phyloP scores from a whole-genome alignment of 2,888 invertebrate species.

The Polylopha cassiicola region DNA sequence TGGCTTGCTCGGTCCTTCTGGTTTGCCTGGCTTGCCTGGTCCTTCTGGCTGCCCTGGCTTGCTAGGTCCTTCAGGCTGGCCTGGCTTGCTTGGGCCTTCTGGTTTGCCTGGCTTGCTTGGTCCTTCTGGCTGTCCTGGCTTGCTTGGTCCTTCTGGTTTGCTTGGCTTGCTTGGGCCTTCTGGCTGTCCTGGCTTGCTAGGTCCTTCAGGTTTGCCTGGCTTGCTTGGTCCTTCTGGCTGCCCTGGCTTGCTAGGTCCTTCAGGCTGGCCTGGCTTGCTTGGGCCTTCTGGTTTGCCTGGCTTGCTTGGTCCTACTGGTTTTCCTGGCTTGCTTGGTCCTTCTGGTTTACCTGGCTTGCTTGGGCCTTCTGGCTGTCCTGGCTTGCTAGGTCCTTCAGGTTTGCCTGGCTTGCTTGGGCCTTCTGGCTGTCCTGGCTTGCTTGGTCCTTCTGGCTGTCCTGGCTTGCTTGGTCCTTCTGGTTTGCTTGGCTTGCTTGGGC shows the following conservation, averaged over 20 bases:
- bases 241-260: neutral
- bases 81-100: slow-evolving; percentile 13
- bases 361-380: neutral
- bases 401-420: neutral
- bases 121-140: neutral
- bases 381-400: neutral
- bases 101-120: neutral
- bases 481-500: slow-evolving; percentile 1
- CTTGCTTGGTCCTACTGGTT: neutral
- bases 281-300: slow-evolving; percentile 8
- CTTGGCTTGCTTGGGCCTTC: slow-evolving; percentile 2
- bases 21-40: neutral
- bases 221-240: neutral
- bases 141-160: neutral
- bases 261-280: neutral
- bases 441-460: slow-evolving; percentile 39
- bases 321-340: neutral
- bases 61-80: neutral
- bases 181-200: slow-evolving; percentile 1
- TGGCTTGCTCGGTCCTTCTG: neutral
- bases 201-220: neutral
- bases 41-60: neutral
- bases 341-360: neutral
- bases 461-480: slow-evolving; percentile 30
- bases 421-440: slow-evolving; percentile 17